Base-by-base conservation (phyloP, 2,888 invertebrate genomes). In the Asteroscopus sphinx region DNA sequence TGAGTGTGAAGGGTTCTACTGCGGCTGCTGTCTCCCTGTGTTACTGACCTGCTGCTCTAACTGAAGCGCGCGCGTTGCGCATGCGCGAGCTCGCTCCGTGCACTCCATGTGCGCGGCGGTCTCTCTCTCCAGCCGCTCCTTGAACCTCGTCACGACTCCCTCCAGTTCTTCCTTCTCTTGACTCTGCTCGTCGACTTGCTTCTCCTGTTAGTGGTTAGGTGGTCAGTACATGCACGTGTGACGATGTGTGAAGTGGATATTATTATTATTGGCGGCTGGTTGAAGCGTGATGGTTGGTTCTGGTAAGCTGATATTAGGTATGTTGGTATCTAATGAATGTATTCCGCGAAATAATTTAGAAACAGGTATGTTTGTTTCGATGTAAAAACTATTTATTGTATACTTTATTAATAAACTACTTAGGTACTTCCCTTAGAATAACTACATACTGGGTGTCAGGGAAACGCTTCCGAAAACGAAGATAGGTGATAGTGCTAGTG, bases 161-260 rank as follows among this genome's bases (percentile, higher is more conserved):
- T 98, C 98, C 76, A 98, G 94, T 88, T 99, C 99, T 91, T 99
- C 99, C 83, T 98, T 97, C 92, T 99, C 99, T 84, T 98, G 98
- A 59, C 96, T 96, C 83, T 97, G 96, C 79, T 97, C 95, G 92
- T 99, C 99, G 66, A 98, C 94, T 87, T 99, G 98, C 89, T 98
- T 98, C 89, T 99, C 99, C 93, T 95, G 86, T 85, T 87, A 88
- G 86, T 86, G 35, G 74, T 76, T 73, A 74, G 68, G 69, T 15
- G 37, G 57, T 79, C 68, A 79, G 77, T 68, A 58, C 82, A 82
- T 83, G 83, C 81, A 41, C 4, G 57, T 53, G 61, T 33, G 3
- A 35, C 46, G 47, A 21, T 52, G 55, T 15, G 36, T 48, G 16
- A 33, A 46, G 59, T 56, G 62, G 56, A 33, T 17, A 61, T 66